A percentile compares a stretch with the other conserved stretches of the same genome.
Conservation (phyloP, 2,113 vertebrate species). For the Epinephelus lanceolatus region DNA sequence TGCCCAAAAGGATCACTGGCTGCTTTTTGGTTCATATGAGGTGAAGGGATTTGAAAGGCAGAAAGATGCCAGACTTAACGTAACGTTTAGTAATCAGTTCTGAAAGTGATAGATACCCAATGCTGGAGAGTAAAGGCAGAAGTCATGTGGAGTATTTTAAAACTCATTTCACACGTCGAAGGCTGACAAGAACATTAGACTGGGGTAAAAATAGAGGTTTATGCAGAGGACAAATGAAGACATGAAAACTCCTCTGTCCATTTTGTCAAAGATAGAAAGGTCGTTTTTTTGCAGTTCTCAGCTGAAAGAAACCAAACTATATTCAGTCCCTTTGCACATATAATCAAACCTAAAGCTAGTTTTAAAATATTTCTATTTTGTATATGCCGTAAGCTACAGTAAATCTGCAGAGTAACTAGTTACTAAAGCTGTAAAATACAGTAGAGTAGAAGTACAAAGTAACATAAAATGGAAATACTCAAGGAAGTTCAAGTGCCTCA, state of each 20-base stretch:
- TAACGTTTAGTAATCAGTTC: constrained; percentile 20
- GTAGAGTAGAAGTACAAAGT: no score
- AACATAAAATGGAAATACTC: no score
- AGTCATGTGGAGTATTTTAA: constrained; percentile 36
- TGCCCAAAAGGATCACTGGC: constrained; percentile 4
- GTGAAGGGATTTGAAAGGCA: constrained; percentile 26
- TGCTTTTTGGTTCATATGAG: constrained; percentile 8
- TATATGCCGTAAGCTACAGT: no score
- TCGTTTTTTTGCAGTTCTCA: not conserved
- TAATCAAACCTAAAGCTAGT: not conserved
- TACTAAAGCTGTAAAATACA: no score
- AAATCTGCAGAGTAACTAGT: no score
- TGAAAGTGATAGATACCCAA: constrained; percentile 25
- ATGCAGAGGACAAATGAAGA: constrained; percentile 23
- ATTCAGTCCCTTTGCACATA: not conserved
- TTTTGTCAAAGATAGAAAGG: constrained; percentile 25
- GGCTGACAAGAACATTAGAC: constrained; percentile 49
- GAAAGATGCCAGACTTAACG: constrained; percentile 6
- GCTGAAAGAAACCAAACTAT: not conserved
- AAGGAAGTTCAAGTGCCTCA: no score
- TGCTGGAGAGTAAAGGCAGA: constrained; percentile 22
- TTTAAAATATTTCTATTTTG: not conserved
- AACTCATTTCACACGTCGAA: constrained; percentile 32
- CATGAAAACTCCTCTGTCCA: not conserved
- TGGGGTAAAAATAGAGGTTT: constrained; percentile 27